Base-by-base conservation (phyloP, 2,113 vertebrate genomes). In the Notothenia rossii region DNA sequence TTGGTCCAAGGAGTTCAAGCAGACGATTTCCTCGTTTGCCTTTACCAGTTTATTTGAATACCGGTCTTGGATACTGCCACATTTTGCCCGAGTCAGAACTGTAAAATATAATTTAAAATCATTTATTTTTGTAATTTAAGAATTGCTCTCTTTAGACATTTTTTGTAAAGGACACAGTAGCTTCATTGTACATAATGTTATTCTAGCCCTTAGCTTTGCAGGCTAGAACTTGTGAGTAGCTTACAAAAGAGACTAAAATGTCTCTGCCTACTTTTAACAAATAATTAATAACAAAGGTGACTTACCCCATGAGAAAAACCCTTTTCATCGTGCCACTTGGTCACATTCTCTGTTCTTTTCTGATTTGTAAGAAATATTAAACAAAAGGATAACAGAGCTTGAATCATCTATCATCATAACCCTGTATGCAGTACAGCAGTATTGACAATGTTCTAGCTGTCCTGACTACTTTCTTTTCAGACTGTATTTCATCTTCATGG, bases 371-470 rank as follows among this genome's bases (percentile, higher is more conserved):
- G 49, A 29, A 45, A 61, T 74, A 74, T 74, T 70, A 65, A 62
- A 53, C 29, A 45, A 45, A 69, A 74, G 70, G n/a, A 65, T 63
- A 62, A 70, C 65, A 72, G 36, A 80, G 51, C 22, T 54, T 49
- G 5, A 70, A 56, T 75, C 66, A 84, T 81, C 81, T 79, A 65
- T 86, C 70, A 83, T 81, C 74, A 72, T 86, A 75, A 81, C 55
- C 59, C 69, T 60, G 75, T 29, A 55, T 72, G 46, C 62, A 75
- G 67, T 33, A 72, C 61, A 50, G 61, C 48, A 69, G 36, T 54
- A 63, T 29, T 73, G 40, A 55, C 63, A 58, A 56, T 59, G 20
- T 71, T 58, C 55, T 53, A 18, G 33, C 60, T 62, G 63, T 48
- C 17, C 77, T 22, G 20, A 75, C 13, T 78, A 40, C 45, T 22